Conservation (phyloP, 2,888 invertebrate species). For the Eupeodes luniger region DNA sequence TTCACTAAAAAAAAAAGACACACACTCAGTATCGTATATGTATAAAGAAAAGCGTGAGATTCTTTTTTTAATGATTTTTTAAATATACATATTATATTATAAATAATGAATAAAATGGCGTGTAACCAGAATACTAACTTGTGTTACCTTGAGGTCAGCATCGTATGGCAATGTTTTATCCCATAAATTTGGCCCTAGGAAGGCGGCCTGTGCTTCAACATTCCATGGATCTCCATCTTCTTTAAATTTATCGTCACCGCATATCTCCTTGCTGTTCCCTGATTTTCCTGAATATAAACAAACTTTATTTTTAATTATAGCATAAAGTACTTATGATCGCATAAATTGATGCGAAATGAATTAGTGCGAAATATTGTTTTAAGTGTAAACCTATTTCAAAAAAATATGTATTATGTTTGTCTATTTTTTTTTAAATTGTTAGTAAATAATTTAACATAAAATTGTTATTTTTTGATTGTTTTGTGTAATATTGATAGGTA, state of each 20-base stretch:
- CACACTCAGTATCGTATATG: conserved; percentile 28
- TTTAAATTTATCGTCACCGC: conserved; percentile 87
- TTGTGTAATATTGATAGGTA: neutral
- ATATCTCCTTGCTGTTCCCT: conserved; percentile 84
- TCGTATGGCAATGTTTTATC: conserved; percentile 96
- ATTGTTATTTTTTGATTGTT: conserved; percentile 31
- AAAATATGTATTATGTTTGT: conserved; percentile 12
- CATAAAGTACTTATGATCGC: conserved; percentile 64
- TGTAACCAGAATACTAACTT: conserved; percentile 86
- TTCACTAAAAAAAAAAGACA: conserved; percentile 25
- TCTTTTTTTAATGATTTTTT: conserved; percentile 40
- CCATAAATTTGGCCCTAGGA: conserved; percentile 98
- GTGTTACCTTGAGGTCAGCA: conserved; percentile 97
- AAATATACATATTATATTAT: neutral
- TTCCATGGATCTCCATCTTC: conserved; percentile 94
- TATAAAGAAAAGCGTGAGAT: conserved; percentile 59
- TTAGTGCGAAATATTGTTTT: conserved; percentile 64
- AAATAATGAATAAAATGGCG: conserved; percentile 63
- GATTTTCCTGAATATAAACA: conserved; percentile 86
- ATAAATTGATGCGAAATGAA: conserved; percentile 59
- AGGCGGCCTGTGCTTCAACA: conserved; percentile 96
- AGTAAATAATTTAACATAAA: neutral
- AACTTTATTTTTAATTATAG: conserved; percentile 78
- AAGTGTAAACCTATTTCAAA: neutral
- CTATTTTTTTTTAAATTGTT: conserved; percentile 1